A percentile compares a stretch with the other conserved stretches of the same genome.
Conservation (phyloP, 2,797 vertebrate genomes). For the Notolabrus celidotus region DNA sequence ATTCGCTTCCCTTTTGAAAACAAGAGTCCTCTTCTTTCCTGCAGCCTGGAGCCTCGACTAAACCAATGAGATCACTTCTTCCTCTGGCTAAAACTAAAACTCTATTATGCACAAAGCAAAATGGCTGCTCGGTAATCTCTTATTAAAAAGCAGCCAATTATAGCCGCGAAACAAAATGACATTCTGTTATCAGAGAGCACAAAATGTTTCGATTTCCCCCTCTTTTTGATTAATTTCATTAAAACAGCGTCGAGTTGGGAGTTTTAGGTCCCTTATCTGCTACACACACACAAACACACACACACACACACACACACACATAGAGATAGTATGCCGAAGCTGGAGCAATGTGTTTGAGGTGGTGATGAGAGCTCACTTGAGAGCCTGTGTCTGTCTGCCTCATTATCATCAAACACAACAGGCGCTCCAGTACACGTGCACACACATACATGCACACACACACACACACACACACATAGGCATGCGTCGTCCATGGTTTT, state of each 20-base stretch:
- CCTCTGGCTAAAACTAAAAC: conserved; percentile 45
- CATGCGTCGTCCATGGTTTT: conserved; percentile 54
- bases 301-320: conserved; percentile 14
- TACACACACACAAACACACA: conserved; percentile 1
- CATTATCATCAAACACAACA: conserved; percentile 79
- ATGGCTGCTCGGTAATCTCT: conserved; percentile 50
- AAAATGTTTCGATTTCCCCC: conserved; percentile 64
- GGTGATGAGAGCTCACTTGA: conserved; percentile 66
- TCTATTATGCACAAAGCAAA: conserved; percentile 48
- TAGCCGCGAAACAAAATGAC: conserved; percentile 52
- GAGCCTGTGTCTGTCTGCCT: conserved; percentile 69
- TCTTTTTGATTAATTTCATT: conserved; percentile 70
- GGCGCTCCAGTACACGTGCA: conserved; percentile 27
- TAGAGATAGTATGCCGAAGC: not conserved
- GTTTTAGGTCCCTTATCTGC: conserved; percentile 58
- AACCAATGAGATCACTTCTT: conserved; percentile 13
- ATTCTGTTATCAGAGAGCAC: conserved; percentile 59
- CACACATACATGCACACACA: not conserved
- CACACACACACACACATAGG: not conserved
- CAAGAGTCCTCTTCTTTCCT: not conserved
- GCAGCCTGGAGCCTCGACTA: not conserved
- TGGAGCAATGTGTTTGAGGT: conserved; percentile 60
- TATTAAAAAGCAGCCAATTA: conserved; percentile 70
- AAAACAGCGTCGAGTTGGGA: conserved; percentile 57
- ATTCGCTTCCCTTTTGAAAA: not conserved